Conservation (phyloP, 1,140 invertebrate genomes). For the Pseudachorutes palmiensis region DNA sequence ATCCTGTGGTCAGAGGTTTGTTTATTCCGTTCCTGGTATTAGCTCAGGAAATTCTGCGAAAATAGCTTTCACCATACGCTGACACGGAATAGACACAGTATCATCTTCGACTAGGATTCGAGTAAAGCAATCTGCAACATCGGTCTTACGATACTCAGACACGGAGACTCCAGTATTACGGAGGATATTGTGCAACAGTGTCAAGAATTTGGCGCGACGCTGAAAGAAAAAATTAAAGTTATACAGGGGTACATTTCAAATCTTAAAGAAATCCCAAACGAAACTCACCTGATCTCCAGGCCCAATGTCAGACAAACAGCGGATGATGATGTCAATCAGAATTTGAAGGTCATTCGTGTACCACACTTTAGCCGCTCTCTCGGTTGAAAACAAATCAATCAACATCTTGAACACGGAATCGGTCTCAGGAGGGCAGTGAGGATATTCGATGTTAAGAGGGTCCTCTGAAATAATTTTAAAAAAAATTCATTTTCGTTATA, state of each 20-base stretch:
- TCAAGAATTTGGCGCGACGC: slow-evolving; percentile 59
- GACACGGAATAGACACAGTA: slow-evolving; percentile 59
- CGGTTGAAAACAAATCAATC: slow-evolving; percentile 68
- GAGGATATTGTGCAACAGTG: slow-evolving; percentile 64
- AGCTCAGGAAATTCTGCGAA: slow-evolving; percentile 68
- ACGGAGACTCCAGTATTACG: slow-evolving; percentile 65
- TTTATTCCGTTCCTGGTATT: too few relatives aligned
- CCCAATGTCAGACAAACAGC: slow-evolving; percentile 76
- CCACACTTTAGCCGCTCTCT: slow-evolving; percentile 68
- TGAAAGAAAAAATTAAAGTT: neutral
- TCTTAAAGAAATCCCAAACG: neutral
- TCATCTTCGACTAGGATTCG: slow-evolving; percentile 74
- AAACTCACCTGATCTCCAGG: slow-evolving; percentile 65
- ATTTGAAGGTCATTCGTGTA: slow-evolving; percentile 91
- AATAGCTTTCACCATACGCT: slow-evolving; percentile 64
- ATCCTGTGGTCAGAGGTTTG: too few relatives aligned
- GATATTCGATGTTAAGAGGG: slow-evolving; percentile 49
- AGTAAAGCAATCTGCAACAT: slow-evolving; percentile 69
- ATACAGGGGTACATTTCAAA: neutral
- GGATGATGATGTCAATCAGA: slow-evolving; percentile 79
- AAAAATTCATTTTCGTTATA: neutral
- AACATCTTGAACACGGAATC: slow-evolving; percentile 83
- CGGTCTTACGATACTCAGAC: slow-evolving; percentile 63
- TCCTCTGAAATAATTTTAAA: slow-evolving; percentile 57
- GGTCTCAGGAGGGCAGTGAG: slow-evolving; percentile 64